Conservation (phyloP, 2,797 vertebrate species). For the Liparis tanakae region DNA sequence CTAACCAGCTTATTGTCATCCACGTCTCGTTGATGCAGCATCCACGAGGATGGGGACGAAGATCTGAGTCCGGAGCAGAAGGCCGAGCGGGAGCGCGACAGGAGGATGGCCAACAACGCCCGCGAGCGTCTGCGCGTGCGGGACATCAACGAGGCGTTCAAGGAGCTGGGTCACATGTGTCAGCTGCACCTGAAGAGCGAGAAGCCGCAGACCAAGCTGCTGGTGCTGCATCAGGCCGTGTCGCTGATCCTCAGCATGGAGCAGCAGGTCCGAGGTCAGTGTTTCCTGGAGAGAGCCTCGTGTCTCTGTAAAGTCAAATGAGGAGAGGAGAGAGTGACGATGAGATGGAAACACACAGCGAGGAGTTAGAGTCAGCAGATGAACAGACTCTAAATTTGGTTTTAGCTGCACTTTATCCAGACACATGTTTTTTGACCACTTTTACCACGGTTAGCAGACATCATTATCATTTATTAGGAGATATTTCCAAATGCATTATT, state of each 20-base stretch:
- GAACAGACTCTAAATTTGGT: background rate
- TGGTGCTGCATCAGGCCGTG: constrained; percentile 97
- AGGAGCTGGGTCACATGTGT: constrained; percentile 96
- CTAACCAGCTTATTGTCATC: background rate
- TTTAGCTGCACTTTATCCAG: background rate
- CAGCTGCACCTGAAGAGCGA: constrained; percentile 96
- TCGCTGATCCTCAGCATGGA: constrained; percentile 96
- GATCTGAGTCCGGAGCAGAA: constrained; percentile 97
- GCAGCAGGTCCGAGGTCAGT: constrained; percentile 94
- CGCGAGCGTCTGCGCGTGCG: constrained; percentile 93
- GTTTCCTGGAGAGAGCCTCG: background rate
- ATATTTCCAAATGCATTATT: too few relatives aligned
- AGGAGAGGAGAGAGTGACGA: background rate
- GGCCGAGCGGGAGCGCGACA: constrained; percentile 91
- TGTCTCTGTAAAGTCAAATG: background rate
- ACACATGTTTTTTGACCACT: background rate
- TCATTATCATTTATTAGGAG: background rate
- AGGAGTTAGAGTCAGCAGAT: background rate
- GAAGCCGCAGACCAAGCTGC: constrained; percentile 97
- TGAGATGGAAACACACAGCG: background rate
- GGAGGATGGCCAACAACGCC: constrained; percentile 96
- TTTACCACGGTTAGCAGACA: background rate
- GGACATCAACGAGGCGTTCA: constrained; percentile 98
- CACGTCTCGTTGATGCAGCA: constrained; percentile 74
- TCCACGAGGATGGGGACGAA: constrained; percentile 96